Evolutionary conservation across 2,113 vertebrate genomes (phyloP).

Genomic region (Aphelocoma coerulescens): DNA sequence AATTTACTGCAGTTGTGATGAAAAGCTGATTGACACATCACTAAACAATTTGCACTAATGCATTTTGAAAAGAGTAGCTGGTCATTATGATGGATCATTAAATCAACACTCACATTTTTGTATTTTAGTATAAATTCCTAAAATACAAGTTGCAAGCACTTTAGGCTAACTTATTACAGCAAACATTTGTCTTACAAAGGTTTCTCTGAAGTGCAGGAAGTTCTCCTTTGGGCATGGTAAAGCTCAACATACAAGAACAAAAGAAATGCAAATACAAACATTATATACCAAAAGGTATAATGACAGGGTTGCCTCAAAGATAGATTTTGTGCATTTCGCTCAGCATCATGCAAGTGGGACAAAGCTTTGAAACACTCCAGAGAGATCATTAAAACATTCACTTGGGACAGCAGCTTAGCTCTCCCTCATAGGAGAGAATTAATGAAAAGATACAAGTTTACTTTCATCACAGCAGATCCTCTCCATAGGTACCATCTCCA

Average conservation of each 20-base stretch:
- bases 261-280: constrained; percentile 53
- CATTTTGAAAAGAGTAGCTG: neutral
- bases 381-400: constrained; percentile 62
- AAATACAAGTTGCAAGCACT: neutral
- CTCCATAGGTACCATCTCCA: constrained; percentile 18
- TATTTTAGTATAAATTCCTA: neutral
- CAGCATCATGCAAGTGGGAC: constrained; percentile 1
- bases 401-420: constrained; percentile 54
- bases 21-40: neutral
- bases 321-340: neutral
- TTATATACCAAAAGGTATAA: constrained; percentile 25
- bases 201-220: constrained; percentile 34
- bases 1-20: neutral
- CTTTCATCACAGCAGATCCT: constrained; percentile 42
- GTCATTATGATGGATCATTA: neutral
- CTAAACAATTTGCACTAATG: neutral
- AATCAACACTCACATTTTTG: neutral
- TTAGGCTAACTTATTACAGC: neutral
- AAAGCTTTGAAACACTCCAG: constrained; percentile 50
- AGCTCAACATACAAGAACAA: constrained; percentile 37
- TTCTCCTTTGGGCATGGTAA: constrained; percentile 23
- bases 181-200: constrained; percentile 1
- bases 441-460: constrained; percentile 38
- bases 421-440: neutral
- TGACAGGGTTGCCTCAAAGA: constrained; percentile 34